phyloP scores from a whole-genome alignment of 2,113 vertebrate species.

The Mellivora capensis region DNA sequence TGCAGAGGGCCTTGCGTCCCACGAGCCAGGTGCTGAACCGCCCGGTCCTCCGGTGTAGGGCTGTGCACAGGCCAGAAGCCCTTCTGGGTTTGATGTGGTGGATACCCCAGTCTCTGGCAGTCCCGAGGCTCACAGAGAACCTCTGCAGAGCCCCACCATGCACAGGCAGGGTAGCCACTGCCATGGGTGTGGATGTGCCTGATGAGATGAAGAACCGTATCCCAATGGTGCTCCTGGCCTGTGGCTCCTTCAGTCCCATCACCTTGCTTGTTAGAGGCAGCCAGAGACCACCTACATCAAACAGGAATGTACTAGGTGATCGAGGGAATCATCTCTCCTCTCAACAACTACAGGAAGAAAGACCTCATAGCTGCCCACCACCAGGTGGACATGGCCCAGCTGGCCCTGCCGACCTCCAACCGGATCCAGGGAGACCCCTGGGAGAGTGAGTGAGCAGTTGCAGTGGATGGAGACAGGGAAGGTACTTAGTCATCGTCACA shows the following conservation, averaged over 20 bases:
- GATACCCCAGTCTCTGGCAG: neutral
- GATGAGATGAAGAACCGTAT: constrained; percentile 83
- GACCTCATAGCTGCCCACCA: constrained; percentile 87
- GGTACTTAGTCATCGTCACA: constrained; percentile 88
- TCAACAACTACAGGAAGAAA: constrained; percentile 88
- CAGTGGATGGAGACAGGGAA: constrained; percentile 91
- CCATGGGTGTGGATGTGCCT: neutral
- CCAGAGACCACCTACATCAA: constrained; percentile 91
- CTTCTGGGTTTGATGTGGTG: fast-evolving
- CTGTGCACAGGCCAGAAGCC: neutral
- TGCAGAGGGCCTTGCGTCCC: neutral
- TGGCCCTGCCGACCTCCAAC: constrained; percentile 88
- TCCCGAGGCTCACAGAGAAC: neutral
- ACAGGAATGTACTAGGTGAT: constrained; percentile 90
- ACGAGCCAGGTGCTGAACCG: fast-evolving
- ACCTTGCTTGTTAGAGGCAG: constrained; percentile 94
- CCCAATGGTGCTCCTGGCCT: constrained; percentile 90
- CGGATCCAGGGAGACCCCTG: constrained; percentile 92
- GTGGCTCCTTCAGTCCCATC: constrained; percentile 95
- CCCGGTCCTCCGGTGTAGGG: neutral
- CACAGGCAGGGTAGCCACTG: constrained; percentile 69
- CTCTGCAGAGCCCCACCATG: neutral
- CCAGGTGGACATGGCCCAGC: constrained; percentile 88
- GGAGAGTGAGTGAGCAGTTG: constrained; percentile 87
- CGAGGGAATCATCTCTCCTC: constrained; percentile 91